Evolutionary conservation across 2,113 vertebrate genomes (phyloP).

Genomic region (Psettodes erumei): DNA sequence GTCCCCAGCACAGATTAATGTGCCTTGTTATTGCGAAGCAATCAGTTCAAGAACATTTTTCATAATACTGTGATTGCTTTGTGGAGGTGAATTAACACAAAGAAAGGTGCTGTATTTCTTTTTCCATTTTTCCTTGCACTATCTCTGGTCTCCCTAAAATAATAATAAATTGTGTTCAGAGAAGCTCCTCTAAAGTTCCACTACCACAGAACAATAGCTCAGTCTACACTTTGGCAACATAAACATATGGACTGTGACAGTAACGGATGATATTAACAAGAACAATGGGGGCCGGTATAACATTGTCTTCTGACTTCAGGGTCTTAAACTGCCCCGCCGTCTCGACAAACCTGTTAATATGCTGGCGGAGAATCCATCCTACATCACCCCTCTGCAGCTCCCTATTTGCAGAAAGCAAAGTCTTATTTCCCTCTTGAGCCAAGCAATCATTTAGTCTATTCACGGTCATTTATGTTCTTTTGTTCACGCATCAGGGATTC

Average conservation of each 20-base stretch:
- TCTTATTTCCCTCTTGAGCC: neutral
- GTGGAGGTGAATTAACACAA: neutral
- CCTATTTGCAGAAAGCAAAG: neutral
- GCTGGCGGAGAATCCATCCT: neutral
- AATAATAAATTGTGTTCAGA: neutral
- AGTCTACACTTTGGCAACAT: neutral
- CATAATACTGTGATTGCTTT: neutral
- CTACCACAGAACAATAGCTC: neutral
- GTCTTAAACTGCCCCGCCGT: neutral
- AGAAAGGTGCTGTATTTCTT: too few relatives aligned
- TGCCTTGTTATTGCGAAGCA: neutral
- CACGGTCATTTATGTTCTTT: neutral
- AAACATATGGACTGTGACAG: neutral
- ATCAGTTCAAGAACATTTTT: neutral
- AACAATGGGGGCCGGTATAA: neutral
- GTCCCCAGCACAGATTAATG: neutral
- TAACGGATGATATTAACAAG: neutral
- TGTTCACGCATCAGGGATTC: neutral
- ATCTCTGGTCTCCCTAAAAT: neutral
- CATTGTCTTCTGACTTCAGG: neutral
- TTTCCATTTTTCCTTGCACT: neutral
- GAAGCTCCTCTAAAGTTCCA: neutral
- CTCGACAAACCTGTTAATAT: neutral
- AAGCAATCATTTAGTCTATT: neutral
- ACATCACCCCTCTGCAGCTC: neutral